Percentiles rank a stretch among this genome's conserved stretches.
Conservation (phyloP, 1,140 invertebrate species). For the Amphibalanus amphitrite region DNA sequence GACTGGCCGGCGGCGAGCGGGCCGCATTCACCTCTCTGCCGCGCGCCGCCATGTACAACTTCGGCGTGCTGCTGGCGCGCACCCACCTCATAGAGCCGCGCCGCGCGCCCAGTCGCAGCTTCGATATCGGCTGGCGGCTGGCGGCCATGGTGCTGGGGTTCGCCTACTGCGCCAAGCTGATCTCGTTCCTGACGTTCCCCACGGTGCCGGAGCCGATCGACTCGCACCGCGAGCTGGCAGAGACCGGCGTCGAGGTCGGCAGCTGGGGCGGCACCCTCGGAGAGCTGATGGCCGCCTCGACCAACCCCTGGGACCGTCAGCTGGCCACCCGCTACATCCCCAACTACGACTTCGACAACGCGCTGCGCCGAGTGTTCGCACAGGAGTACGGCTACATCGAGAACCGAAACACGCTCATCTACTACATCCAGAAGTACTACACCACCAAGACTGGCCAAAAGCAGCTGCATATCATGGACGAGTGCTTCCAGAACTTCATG, state of each 20-base stretch:
- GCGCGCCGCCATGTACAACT: neutral
- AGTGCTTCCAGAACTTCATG: conserved; percentile 14
- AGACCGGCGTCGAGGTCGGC: conserved; percentile 13
- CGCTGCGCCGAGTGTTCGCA: neutral
- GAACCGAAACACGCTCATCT: conserved; percentile 16
- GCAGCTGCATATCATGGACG: conserved; percentile 17
- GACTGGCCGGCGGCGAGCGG: neutral
- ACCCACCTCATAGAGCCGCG: neutral
- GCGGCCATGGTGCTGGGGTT: conserved; percentile 13
- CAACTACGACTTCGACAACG: neutral
- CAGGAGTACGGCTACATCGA: conserved; percentile 16
- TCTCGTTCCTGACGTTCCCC: conserved; percentile 14
- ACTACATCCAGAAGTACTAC: conserved; percentile 14
- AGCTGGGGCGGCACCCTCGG: conserved; percentile 14
- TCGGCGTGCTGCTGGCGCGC: neutral
- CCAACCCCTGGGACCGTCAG: conserved; percentile 2
- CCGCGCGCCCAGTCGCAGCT: conserved; percentile 1
- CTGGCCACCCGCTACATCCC: conserved; percentile 6
- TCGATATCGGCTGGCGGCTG: conserved; percentile 13
- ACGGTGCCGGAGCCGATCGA: conserved; percentile 14
- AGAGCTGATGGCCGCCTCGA: conserved; percentile 11
- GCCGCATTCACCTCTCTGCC: neutral
- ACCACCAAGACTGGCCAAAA: conserved; percentile 15
- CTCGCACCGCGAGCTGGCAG: conserved; percentile 12
- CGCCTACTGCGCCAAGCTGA: conserved; percentile 17